These are phyloP conservation scores for Hippolais icterina DNA, from an alignment of 2,113 vertebrate genomes.

Conservation along the genomic window DNA sequence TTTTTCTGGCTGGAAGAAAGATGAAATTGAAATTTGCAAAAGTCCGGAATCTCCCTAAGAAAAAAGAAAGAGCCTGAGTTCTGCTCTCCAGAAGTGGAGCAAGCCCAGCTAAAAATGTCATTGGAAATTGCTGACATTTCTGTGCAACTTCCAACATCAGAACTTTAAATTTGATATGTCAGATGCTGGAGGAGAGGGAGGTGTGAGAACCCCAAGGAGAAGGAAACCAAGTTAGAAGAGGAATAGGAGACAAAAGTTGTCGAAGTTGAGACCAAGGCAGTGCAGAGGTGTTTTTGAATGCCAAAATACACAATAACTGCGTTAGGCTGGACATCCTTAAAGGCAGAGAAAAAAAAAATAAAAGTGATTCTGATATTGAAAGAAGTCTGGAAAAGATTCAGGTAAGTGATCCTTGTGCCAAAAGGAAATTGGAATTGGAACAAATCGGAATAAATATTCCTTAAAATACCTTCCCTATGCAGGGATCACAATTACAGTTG, in stretches of 20 bases:
- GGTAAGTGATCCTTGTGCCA: background rate
- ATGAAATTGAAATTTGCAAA: background rate
- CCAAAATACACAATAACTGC: background rate
- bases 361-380: background rate
- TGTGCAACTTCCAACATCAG: background rate
- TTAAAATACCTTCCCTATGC: background rate
- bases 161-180: background rate
- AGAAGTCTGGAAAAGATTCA: background rate
- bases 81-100: background rate
- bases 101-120: background rate
- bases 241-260: background rate
- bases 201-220: background rate
- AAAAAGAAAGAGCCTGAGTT: background rate
- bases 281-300: background rate
- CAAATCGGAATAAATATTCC: background rate
- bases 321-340: background rate
- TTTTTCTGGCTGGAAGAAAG: background rate
- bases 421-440: background rate
- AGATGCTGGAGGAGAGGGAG: background rate
- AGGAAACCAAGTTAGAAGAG: background rate
- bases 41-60: background rate
- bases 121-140: background rate
- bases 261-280: background rate
- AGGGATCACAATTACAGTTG: background rate
- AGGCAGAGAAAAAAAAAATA: background rate